Base-by-base conservation (phyloP, 2,888 invertebrate genomes). In the Podotricha telesiphe region DNA sequence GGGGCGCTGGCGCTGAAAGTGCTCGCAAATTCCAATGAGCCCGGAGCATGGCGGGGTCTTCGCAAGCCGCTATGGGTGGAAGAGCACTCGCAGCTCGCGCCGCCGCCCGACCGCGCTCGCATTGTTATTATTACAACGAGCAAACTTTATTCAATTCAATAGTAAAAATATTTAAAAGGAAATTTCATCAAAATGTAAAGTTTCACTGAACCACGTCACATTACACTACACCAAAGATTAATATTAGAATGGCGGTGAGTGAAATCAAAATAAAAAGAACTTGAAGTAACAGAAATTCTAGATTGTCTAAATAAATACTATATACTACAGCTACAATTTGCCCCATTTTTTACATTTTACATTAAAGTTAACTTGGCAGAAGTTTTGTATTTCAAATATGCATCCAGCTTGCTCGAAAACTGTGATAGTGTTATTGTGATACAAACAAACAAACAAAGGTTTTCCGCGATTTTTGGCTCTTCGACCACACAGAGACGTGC, bases 31-130 rank as follows among this genome's bases (percentile, higher is more conserved):
- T 76, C 77, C 76, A 76, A 73, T 71, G 76, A 77, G 76, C 77
- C 73, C 69, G 66, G 68, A 51, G n/a, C 20, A 61, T 64, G 56
- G 71, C 69, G 59, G 65, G 73, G 69, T 72, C 70, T 74, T 76
- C 76, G 78, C 79, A 80, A 80, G 81, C 80, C 79, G 76, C 81
- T 80, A 81, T 77, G 78, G 73, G 79, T 82, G 80, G 81, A 80
- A 82, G 84, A 83, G 84, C 82, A 76, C 78, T 77, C 76, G 74
- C 66, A 4, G 81, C 84, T 87, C 80, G 75, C 80, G 76, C 80
- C 76, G 80, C 77, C 85, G 73, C 86, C 87, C 87, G 82, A 89
- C n/a, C n/a, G 85, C 87, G 86, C 84, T 85, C 86, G 83, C 91
- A n/a, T n/a, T n/a, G n/a, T n/a, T n/a, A n/a, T n/a, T n/a, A n/a